These are phyloP conservation scores for Pogonus chalceus DNA, from an alignment of 1,140 invertebrate species.

Conservation along the genomic window DNA sequence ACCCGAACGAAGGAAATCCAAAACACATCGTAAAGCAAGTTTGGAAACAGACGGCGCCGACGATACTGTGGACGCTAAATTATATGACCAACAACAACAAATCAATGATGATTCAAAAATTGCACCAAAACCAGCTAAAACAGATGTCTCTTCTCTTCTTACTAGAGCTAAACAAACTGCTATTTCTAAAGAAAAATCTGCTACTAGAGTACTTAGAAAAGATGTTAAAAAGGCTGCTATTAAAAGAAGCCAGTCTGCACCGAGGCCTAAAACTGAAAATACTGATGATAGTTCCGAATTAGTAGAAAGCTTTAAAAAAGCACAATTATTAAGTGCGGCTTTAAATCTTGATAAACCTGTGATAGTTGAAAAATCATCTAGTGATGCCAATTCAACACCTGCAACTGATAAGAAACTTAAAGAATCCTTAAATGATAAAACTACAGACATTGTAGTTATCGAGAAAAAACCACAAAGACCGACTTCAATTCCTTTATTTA, in stretches of 20 bases:
- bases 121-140: background rate
- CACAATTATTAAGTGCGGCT: constrained; percentile 28
- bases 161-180: background rate
- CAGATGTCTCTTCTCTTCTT: background rate
- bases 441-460: background rate
- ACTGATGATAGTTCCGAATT: constrained; percentile 28
- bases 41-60: constrained; percentile 9
- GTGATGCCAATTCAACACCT: background rate
- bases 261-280: constrained; percentile 34
- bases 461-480: background rate
- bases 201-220: constrained; percentile 7
- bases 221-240: constrained; percentile 22
- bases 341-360: constrained; percentile 11
- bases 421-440: background rate
- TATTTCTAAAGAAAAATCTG: background rate
- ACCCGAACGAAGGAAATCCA: constrained; percentile 21
- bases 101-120: background rate
- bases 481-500: background rate
- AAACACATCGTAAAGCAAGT: constrained; percentile 15
- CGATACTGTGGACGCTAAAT: background rate
- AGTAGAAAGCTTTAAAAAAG: constrained; percentile 37
- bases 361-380: constrained; percentile 4
- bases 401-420: too few species aligned
- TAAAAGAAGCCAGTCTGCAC: constrained; percentile 39
- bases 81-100: background rate